Conservation (phyloP, 2,888 invertebrate genomes). For the Monoplex corrugatus region DNA sequence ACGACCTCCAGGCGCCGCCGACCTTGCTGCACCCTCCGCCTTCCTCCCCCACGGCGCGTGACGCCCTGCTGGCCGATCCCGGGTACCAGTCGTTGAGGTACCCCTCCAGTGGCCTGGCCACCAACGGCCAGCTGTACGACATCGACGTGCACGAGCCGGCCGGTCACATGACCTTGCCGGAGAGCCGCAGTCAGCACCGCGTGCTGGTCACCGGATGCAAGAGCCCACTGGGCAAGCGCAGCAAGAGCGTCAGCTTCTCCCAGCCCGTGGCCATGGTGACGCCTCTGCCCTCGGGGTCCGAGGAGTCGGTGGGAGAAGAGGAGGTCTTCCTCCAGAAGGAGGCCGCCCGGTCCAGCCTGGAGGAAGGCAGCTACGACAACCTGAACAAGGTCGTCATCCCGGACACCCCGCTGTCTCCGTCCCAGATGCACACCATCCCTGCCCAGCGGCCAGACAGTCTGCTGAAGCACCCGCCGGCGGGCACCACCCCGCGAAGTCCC, state of each 20-base stretch:
- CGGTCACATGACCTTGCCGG: constrained; percentile 57
- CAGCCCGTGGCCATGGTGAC: constrained; percentile 75
- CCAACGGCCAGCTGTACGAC: constrained; percentile 25
- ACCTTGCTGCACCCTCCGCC: constrained; percentile 44
- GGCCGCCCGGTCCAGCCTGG: constrained; percentile 36
- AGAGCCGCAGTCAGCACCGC: constrained; percentile 42
- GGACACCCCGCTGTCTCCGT: constrained; percentile 48
- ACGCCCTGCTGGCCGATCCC: constrained; percentile 46
- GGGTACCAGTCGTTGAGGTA: constrained; percentile 53
- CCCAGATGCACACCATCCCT: constrained; percentile 24
- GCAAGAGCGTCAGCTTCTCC: constrained; percentile 76
- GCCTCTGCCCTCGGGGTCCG: constrained; percentile 72
- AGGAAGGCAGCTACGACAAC: constrained; percentile 57
- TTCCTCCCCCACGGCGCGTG: constrained; percentile 28
- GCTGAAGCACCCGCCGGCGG: not conserved
- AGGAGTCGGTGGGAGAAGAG: constrained; percentile 68
- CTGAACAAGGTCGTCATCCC: constrained; percentile 56
- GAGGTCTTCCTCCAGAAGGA: not conserved
- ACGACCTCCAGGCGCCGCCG: not conserved
- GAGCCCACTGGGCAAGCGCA: constrained; percentile 59
- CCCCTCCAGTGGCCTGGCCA: constrained; percentile 31
- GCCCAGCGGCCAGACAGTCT: not conserved
- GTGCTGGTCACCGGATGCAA: constrained; percentile 53
- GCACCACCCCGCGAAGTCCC: not conserved
- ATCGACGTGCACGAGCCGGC: constrained; percentile 44